Conservation (phyloP, 1,140 invertebrate genomes). For the Rhysida immarginata region DNA sequence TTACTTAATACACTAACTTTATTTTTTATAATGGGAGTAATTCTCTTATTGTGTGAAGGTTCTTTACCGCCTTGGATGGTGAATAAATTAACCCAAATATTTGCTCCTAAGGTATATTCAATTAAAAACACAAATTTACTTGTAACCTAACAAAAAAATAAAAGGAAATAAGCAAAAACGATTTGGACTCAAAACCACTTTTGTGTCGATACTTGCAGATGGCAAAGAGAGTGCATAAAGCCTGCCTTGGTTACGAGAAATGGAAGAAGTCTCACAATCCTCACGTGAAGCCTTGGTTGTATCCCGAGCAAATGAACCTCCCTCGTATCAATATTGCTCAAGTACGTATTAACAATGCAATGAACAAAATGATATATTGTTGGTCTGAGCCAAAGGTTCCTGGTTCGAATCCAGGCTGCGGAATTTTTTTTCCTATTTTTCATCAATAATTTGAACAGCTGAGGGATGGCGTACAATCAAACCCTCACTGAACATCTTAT, state of each 20-base stretch:
- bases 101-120: constrained; percentile 65
- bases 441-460: no score
- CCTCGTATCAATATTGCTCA: constrained; percentile 49
- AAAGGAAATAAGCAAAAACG: no score
- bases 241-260: constrained; percentile 50
- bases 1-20: no score
- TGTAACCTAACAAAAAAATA: no score
- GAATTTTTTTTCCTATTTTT: no score
- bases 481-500: no score
- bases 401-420: no score
- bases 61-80: constrained; percentile 75
- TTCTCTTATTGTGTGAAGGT: constrained; percentile 23
- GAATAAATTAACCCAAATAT: constrained; percentile 70
- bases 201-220: constrained; percentile 30
- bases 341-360: constrained; percentile 36
- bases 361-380: no score
- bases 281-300: constrained; percentile 66
- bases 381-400: no score
- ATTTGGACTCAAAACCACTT: no score
- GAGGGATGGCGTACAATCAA: no score
- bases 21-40: neutral
- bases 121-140: no score
- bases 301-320: constrained; percentile 56
- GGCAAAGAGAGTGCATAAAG: constrained; percentile 63
- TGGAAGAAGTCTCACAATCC: constrained; percentile 68